These are phyloP conservation scores for Trichopoda pennipes DNA, from an alignment of 2,888 invertebrate species.

Conservation along the genomic window DNA sequence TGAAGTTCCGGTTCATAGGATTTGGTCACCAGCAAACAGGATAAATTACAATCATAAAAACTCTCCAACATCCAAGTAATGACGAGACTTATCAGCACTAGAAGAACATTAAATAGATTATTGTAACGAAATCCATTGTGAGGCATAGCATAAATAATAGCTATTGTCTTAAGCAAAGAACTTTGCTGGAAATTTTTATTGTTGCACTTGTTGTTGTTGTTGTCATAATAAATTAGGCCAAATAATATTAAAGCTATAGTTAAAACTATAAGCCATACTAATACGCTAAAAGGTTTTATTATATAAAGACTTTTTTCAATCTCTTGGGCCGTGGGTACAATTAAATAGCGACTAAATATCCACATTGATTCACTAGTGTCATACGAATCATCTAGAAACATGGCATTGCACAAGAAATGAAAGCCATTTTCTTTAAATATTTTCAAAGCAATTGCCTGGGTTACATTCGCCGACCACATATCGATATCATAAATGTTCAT, in stretches of 20 bases:
- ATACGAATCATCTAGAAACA: not conserved
- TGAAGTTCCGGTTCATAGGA: slow-evolving; percentile 9
- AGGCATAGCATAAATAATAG: slow-evolving; percentile 3
- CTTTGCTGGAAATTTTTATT: not conserved
- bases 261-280: slow-evolving; percentile 11
- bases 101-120: not conserved
- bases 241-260: not conserved
- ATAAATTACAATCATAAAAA: slow-evolving; percentile 38
- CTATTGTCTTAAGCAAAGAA: slow-evolving; percentile 23
- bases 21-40: slow-evolving; percentile 35
- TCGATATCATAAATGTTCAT: slow-evolving; percentile 21
- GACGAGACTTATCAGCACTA: slow-evolving; percentile 8
- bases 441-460: not conserved
- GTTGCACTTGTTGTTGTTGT: not conserved
- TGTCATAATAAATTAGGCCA: not conserved
- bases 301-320: slow-evolving; percentile 27
- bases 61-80: slow-evolving; percentile 26
- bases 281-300: slow-evolving; percentile 11
- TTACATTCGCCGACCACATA: slow-evolving; percentile 17
- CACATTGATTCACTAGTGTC: slow-evolving; percentile 12
- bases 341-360: slow-evolving; percentile 11
- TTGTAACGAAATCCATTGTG: not conserved
- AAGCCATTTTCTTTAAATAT: not conserved
- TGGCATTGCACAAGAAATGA: slow-evolving; percentile 1
- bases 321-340: slow-evolving; percentile 25